phyloP scores from a whole-genome alignment of 2,888 invertebrate genomes.

The Papilio demoleus region DNA sequence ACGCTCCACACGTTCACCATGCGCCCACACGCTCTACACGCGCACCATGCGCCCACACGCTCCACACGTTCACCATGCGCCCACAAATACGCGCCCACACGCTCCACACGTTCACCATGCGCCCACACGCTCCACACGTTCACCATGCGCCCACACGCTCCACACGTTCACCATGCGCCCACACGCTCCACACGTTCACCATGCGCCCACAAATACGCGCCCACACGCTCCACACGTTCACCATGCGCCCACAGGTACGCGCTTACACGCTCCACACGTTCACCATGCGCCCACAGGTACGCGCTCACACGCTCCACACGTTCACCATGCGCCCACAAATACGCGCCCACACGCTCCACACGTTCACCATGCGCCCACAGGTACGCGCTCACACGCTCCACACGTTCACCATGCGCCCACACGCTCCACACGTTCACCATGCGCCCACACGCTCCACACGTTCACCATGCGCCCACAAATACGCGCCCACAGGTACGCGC shows the following conservation, averaged over 20 bases:
- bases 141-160: constrained; percentile 66
- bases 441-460: background rate
- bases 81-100: constrained; percentile 67
- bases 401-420: background rate
- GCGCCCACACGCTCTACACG: constrained; percentile 70
- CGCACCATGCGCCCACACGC: constrained; percentile 70
- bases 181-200: too few relatives aligned
- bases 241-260: constrained; percentile 73
- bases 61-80: constrained; percentile 72
- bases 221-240: constrained; percentile 69
- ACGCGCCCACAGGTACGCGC: too few relatives aligned
- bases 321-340: background rate
- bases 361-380: constrained; percentile 71
- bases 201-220: constrained; percentile 66
- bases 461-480: background rate
- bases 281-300: background rate
- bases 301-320: too few relatives aligned
- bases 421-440: too few relatives aligned
- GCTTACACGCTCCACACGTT: background rate
- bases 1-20: constrained; percentile 70
- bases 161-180: constrained; percentile 72
- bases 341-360: constrained; percentile 51
- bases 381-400: constrained; percentile 50
- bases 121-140: constrained; percentile 67
- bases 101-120: constrained; percentile 69